A percentile compares a stretch with the other conserved stretches of the same genome.
Conservation (phyloP, 1,140 invertebrate genomes). For the Hypothenemus hampei region DNA sequence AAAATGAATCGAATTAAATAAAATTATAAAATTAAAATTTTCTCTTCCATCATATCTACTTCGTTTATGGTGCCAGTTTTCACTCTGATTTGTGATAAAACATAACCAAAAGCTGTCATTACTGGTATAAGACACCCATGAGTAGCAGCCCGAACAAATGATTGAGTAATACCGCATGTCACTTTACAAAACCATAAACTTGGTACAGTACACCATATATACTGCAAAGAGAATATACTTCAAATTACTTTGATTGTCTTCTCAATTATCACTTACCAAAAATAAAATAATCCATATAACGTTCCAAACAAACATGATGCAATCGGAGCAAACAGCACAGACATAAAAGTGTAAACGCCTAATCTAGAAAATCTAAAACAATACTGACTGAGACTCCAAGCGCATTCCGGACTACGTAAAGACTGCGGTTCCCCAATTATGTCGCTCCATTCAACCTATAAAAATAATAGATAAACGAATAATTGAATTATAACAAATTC, state of each 20-base stretch:
- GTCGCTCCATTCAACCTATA: constrained; percentile 69
- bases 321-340: constrained; percentile 61
- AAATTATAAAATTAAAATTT: constrained; percentile 35
- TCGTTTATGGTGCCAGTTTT: constrained; percentile 26
- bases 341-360: constrained; percentile 65
- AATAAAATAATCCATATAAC: constrained; percentile 68
- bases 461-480: too few species aligned
- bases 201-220: constrained; percentile 68
- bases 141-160: constrained; percentile 53
- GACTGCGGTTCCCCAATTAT: constrained; percentile 73
- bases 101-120: constrained; percentile 57
- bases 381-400: constrained; percentile 64
- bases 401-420: constrained; percentile 66
- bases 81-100: constrained; percentile 60
- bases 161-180: constrained; percentile 57
- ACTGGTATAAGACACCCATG: constrained; percentile 59
- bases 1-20: too few species aligned
- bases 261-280: constrained; percentile 48
- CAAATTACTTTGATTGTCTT: neutral
- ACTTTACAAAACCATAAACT: constrained; percentile 63
- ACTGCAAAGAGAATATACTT: constrained; percentile 50
- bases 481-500: neutral
- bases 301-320: constrained; percentile 64
- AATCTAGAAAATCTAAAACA: constrained; percentile 65
- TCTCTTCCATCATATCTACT: too few species aligned